Base-by-base conservation (phyloP, 1,140 invertebrate genomes). In the Neuroterus valhalla region DNA sequence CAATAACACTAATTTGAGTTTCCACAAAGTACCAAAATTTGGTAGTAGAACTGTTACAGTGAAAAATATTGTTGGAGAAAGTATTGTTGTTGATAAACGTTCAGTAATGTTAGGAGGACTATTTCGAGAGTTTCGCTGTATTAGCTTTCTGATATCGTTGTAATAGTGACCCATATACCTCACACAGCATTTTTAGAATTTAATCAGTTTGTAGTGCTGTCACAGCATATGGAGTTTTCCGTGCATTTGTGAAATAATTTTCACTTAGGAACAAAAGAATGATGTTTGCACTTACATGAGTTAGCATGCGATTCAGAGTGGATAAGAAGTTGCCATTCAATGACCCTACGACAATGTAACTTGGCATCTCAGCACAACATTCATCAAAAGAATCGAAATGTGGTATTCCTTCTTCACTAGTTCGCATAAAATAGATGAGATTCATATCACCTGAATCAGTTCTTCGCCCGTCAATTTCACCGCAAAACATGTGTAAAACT, bases 361-460 rank as follows among this genome's bases (percentile, higher is more conserved):
- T 85, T 0, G 94, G 91, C 91, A 96, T 94, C 78, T 91, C 85
- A 0, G 87, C 85, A 43, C 89, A 82, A 38, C 93, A 93, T 38
- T 92, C 89, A 17, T 90, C 82, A 31, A 86, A 78, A 4, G 89
- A 87, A 17, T 91, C 86, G 72, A 91, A 93, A 12, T 67, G 84
- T 0, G 93, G 93, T 52, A 94, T 88, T 5, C 90, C 90, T 26
- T 92, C 89, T 26, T 92, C 92, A 8, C 85, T 89, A n/a, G 86
- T 87, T 50, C 94, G 90, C 72, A 95, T 80, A 68, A 96, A 92
- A 82, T 95, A 96, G 0, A 95, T 86, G 76, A 93, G 92, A 68
- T 92, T 91, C 0, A 88, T 87, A 21, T 93, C 91, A 0, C 88
- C 82, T 42, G 91, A 87, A 0, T 90, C 82, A 10, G 80, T 66